Base-by-base conservation (phyloP, 1,140 invertebrate species). In the Procambarus clarkii region DNA sequence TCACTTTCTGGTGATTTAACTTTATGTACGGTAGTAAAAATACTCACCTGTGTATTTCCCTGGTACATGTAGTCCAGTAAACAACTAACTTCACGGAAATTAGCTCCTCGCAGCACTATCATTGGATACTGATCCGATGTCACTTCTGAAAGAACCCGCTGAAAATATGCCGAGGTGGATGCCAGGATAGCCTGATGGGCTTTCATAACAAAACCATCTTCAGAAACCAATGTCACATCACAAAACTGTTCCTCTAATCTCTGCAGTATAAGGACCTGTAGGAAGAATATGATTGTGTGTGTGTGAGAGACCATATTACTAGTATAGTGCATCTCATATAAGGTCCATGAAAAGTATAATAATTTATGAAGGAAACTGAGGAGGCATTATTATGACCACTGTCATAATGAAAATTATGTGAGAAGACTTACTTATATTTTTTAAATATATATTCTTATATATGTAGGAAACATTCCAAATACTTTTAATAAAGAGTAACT, bases 51-150 rank as follows among this genome's bases (percentile, higher is more conserved):
- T 34, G 82, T 86, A 15, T 77, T 85, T 46, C 88, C 88, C 34
- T 85, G 88, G 58, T 91, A 91, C 82, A 91, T 91, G n/a, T 85
- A 91, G 24, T 91, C 88, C 11, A 91, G 21, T 0, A 91, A 24
- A 44, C 81, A 85, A 11, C 50, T 84, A 54, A 91, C 44, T 34
- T 91, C 69, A 60, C 58, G 45, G 18, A 84, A 77, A 60, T 77
- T 85, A 1, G 88, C 88, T 2, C 88, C 88, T 34, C 81, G 80
- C 4, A 91, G 60, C 15, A 91, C 88, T 24, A 85, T 69, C 58
- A 85, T 86, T 11, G 81, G 88, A 69, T 91, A 74, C 18, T 91
- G 88, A 34, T 84, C 88, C 2, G 71, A 21, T n/a, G 82, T 45
- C 11, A 91, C 54, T 18, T 71, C 76, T 11, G 74, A 54, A 13